These are phyloP conservation scores for Darevskia nairensis DNA, from an alignment of 2,797 vertebrate genomes.

Conservation along the genomic window DNA sequence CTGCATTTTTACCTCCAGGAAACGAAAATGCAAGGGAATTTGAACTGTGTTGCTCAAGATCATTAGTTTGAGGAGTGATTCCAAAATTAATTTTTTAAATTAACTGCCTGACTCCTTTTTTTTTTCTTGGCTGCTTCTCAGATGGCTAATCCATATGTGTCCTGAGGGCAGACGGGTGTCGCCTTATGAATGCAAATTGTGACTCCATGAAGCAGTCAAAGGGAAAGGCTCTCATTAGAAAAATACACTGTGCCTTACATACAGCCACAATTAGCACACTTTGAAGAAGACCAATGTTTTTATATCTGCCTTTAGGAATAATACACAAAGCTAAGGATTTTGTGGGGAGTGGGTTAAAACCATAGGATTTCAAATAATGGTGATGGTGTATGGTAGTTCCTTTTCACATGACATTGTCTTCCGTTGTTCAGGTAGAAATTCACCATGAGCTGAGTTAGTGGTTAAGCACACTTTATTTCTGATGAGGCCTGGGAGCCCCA, in stretches of 20 bases:
- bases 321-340: not conserved
- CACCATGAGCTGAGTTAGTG: too few relatives aligned
- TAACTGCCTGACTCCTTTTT: slow-evolving; percentile 62
- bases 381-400: not conserved
- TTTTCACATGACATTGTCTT: not conserved
- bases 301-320: not conserved
- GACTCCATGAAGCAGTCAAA: slow-evolving; percentile 50
- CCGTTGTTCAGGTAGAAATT: too few relatives aligned
- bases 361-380: not conserved
- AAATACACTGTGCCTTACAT: slow-evolving; percentile 38
- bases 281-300: slow-evolving; percentile 11
- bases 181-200: slow-evolving; percentile 63
- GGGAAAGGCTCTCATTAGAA: slow-evolving; percentile 68
- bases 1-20: not conserved
- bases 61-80: slow-evolving; percentile 50
- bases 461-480: too few relatives aligned
- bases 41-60: slow-evolving; percentile 31
- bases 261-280: not conserved
- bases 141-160: slow-evolving; percentile 48
- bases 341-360: not conserved
- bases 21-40: not conserved
- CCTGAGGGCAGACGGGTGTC: slow-evolving; percentile 58
- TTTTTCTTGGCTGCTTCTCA: not conserved
- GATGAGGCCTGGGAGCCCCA: too few relatives aligned
- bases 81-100: slow-evolving; percentile 43